Percentiles rank a stretch among this genome's conserved stretches.
These are phyloP conservation scores for Cosmia pyralina DNA, from an alignment of 2,888 invertebrate genomes.

Conservation along the genomic window DNA sequence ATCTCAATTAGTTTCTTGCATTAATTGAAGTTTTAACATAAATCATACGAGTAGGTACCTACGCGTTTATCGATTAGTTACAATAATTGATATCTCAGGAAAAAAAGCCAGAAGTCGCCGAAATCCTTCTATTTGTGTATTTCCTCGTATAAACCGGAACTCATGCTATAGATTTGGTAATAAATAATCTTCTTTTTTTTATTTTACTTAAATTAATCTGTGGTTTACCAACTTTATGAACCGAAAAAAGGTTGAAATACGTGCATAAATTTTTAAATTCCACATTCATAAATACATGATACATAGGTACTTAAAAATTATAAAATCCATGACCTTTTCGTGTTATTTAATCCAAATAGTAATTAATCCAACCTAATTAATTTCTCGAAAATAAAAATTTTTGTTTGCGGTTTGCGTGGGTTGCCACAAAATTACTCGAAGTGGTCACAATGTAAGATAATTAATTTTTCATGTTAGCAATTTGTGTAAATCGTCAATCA, in stretches of 20 bases:
- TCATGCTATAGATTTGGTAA: not conserved
- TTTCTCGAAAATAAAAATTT: conserved; percentile 8
- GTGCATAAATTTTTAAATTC: too few species aligned
- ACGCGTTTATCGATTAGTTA: conserved; percentile 22
- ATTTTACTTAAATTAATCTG: too few species aligned
- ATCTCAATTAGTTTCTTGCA: conserved; percentile 4
- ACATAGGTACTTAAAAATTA: not conserved
- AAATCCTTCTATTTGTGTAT: not conserved
- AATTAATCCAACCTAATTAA: not conserved
- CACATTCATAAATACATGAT: too few species aligned
- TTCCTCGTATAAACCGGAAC: conserved; percentile 25
- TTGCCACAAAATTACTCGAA: conserved; percentile 12
- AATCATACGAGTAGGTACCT: conserved; percentile 19
- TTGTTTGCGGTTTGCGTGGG: conserved; percentile 19
- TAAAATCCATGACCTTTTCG: not conserved
- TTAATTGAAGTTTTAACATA: conserved; percentile 4
- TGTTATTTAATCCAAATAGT: conserved; percentile 1
- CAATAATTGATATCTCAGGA: conserved; percentile 17
- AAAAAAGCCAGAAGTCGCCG: conserved; percentile 33
- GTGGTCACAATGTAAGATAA: conserved; percentile 5
- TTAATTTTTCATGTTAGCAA: conserved; percentile 36
- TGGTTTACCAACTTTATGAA: too few species aligned
- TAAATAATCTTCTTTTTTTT: too few species aligned
- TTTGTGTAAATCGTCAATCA: conserved; percentile 28
- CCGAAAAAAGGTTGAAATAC: too few species aligned